Percentiles rank a stretch among this genome's conserved stretches.
Conservation (phyloP, 2,888 invertebrate species). For the Lamellibrachia columna region DNA sequence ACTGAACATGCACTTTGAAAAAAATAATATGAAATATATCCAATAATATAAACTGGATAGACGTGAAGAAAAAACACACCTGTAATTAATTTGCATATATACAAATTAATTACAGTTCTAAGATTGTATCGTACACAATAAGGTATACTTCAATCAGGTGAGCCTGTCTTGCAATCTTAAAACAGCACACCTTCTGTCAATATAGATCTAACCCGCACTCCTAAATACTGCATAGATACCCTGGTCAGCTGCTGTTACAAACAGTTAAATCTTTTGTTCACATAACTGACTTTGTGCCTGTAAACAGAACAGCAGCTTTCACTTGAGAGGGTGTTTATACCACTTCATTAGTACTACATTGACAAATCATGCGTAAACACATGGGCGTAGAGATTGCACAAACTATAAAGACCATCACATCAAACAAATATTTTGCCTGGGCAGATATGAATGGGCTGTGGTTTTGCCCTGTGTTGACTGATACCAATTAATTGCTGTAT, state of each 20-base stretch:
- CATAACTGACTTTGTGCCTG: background rate
- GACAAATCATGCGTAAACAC: background rate
- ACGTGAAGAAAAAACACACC: background rate
- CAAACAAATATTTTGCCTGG: background rate
- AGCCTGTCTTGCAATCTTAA: background rate
- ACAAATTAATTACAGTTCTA: background rate
- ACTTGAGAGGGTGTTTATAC: background rate
- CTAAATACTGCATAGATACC: background rate
- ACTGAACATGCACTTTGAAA: background rate
- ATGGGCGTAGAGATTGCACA: background rate
- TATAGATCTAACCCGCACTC: background rate
- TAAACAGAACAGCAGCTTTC: background rate
- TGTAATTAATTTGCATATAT: background rate
- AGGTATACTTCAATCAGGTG: background rate
- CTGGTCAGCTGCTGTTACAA: background rate
- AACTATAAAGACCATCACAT: background rate
- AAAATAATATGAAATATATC: background rate
- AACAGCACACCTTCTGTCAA: background rate
- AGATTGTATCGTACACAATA: background rate
- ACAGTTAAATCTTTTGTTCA: background rate
- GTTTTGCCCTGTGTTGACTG: background rate
- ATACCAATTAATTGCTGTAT: background rate
- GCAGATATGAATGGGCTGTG: background rate
- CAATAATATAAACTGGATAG: background rate
- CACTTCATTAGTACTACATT: constrained; percentile 16